Evolutionary conservation across 2,113 vertebrate genomes (phyloP).

Genomic region (Onychorhynchus coronatus): DNA sequence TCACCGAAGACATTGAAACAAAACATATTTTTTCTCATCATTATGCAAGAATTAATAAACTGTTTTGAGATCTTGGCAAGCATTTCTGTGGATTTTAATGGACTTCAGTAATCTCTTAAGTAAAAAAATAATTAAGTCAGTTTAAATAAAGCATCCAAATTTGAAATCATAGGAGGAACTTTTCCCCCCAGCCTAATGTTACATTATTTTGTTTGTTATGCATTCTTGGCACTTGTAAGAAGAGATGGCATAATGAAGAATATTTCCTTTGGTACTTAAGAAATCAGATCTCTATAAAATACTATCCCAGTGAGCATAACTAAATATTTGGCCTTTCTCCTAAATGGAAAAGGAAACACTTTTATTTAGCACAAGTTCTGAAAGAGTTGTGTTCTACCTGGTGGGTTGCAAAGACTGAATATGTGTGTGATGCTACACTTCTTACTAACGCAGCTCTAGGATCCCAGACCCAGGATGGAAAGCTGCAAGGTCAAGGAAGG

Average conservation of each 20-base stretch:
- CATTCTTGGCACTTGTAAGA: background rate
- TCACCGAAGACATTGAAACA: conserved; percentile 10
- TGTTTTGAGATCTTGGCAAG: background rate
- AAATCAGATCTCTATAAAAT: background rate
- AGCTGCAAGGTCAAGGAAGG: background rate
- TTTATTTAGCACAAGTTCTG: background rate
- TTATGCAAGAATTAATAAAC: conserved; percentile 10
- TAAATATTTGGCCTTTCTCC: background rate
- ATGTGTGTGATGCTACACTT: background rate
- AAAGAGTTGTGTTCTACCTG: background rate
- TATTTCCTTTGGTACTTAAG: background rate
- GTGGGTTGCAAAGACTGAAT: background rate
- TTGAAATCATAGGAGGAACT: background rate
- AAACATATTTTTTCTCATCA: conserved; percentile 26
- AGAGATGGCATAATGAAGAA: background rate
- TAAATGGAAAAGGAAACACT: background rate
- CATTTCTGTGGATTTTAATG: background rate
- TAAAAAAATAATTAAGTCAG: background rate
- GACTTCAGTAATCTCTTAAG: background rate
- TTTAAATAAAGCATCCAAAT: background rate
- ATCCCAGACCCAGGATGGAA: background rate
- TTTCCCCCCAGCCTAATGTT: background rate
- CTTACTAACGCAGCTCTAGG: background rate
- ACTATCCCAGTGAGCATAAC: background rate
- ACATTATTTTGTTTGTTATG: background rate